phyloP scores from a whole-genome alignment of 2,113 vertebrate species.

The Myiozetetes cayanensis region DNA sequence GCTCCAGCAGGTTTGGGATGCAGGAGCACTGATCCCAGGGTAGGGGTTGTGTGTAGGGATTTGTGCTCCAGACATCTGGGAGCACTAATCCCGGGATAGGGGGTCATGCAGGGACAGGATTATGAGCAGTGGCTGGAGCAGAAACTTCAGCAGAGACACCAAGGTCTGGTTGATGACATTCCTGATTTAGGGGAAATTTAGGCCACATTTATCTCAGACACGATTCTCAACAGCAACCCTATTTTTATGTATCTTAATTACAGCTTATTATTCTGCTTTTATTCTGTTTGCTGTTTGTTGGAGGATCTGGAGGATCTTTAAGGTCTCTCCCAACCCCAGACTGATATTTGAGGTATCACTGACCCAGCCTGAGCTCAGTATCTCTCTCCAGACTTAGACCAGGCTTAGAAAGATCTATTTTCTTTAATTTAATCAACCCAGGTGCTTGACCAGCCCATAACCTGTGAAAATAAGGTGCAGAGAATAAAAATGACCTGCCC shows the following conservation, averaged over 20 bases:
- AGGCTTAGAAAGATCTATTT: background rate
- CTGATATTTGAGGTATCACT: background rate
- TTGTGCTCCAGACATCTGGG: too few relatives aligned
- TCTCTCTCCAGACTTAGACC: accelerated
- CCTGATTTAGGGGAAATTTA: background rate
- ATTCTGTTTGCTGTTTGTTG: too few relatives aligned
- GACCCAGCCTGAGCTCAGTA: background rate
- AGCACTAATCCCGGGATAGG: too few relatives aligned
- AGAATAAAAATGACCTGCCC: background rate
- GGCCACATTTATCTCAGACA: background rate
- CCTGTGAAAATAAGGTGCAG: background rate
- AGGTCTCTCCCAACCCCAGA: background rate
- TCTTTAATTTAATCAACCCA: background rate
- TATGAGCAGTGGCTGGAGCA: too few relatives aligned
- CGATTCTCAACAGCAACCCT: background rate
- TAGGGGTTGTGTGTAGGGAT: too few relatives aligned
- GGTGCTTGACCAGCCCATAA: background rate
- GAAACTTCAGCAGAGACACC: background rate
- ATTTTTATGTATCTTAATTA: too few relatives aligned
- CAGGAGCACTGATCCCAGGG: too few relatives aligned
- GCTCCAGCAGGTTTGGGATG: too few relatives aligned
- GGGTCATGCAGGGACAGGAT: too few relatives aligned
- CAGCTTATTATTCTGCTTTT: too few relatives aligned
- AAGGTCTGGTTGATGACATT: background rate
- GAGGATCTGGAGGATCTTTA: background rate